A percentile compares a stretch with the other conserved stretches of the same genome.
Evolutionary conservation across 1,140 invertebrate genomes (phyloP).

Genomic region (Aphelinus atriplicis): DNA sequence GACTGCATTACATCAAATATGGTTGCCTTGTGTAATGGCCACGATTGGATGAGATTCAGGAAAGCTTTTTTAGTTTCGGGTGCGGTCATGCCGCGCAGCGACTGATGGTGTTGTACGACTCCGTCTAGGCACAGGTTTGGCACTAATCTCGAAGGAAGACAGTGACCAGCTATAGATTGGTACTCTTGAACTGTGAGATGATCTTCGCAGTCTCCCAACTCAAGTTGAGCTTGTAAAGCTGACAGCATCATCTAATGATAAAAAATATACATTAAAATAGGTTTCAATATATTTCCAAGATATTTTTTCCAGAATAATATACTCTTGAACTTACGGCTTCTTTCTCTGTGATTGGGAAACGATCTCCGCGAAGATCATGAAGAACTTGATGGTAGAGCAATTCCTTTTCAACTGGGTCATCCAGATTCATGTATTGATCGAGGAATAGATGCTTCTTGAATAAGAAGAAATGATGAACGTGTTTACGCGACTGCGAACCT

Average conservation of each 20-base stretch:
- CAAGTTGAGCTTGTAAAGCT: constrained; percentile 91
- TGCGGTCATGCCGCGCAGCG: constrained; percentile 83
- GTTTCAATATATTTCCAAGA: constrained; percentile 13
- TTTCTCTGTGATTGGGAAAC: constrained; percentile 90
- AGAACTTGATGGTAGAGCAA: constrained; percentile 95
- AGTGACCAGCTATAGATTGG: constrained; percentile 79
- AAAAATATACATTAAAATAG: constrained; percentile 48
- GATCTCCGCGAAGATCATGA: constrained; percentile 87
- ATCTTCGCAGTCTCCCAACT: constrained; percentile 84
- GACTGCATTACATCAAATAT: constrained; percentile 97
- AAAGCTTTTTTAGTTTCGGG: constrained; percentile 91
- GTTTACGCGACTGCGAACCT: constrained; percentile 60
- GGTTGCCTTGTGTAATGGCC: constrained; percentile 91
- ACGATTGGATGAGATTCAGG: constrained; percentile 92
- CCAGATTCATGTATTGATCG: constrained; percentile 84
- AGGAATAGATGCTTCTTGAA: constrained; percentile 95
- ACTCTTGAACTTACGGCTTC: constrained; percentile 80
- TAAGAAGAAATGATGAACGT: constrained; percentile 75
- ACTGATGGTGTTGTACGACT: constrained; percentile 87
- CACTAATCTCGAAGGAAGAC: constrained; percentile 83
- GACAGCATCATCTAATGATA: constrained; percentile 85
- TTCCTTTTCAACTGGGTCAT: constrained; percentile 93
- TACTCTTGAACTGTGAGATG: constrained; percentile 73
- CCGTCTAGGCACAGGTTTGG: constrained; percentile 79
- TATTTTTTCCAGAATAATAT: neutral